Percentiles rank a stretch among this genome's conserved stretches.
These are phyloP conservation scores for Hippocampus zosterae DNA, from an alignment of 2,113 vertebrate species.

Conservation along the genomic window DNA sequence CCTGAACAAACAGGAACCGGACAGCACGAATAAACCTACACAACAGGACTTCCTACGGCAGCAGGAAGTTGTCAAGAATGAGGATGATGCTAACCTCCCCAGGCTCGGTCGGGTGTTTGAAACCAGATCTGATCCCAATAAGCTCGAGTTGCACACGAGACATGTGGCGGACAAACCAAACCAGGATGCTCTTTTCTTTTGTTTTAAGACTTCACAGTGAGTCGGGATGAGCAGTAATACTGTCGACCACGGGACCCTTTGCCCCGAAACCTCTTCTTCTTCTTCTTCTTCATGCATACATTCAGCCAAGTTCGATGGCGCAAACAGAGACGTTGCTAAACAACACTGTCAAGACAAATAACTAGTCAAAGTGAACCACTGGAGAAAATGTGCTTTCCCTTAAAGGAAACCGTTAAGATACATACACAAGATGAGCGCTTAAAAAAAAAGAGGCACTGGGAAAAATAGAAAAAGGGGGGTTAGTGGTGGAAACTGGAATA, in stretches of 20 bases:
- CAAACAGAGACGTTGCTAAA: conserved; percentile 47
- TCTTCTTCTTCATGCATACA: conserved; percentile 72
- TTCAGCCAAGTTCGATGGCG: conserved; percentile 66
- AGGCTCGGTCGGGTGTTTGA: conserved; percentile 20
- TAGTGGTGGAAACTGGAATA: conserved; percentile 64
- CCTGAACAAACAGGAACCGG: conserved; percentile 67
- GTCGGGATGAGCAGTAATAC: conserved; percentile 70
- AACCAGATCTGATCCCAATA: conserved; percentile 36
- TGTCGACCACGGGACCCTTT: conserved; percentile 62
- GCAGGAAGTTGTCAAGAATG: conserved; percentile 57
- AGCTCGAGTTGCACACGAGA: conserved; percentile 6
- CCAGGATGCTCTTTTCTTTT: conserved; percentile 16
- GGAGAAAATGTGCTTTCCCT: conserved; percentile 64
- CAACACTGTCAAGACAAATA: conserved; percentile 51
- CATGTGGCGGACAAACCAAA: conserved; percentile 32
- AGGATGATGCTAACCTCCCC: conserved; percentile 43
- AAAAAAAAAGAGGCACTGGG: neutral
- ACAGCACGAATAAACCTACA: conserved; percentile 42
- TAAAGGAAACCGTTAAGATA: conserved; percentile 56
- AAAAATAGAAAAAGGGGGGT: conserved; percentile 33
- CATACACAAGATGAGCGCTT: conserved; percentile 51
- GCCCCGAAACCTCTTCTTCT: conserved; percentile 39
- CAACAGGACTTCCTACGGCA: conserved; percentile 62
- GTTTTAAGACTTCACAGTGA: conserved; percentile 66
- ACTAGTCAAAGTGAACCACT: conserved; percentile 21